Base-by-base conservation (phyloP, 2,113 vertebrate species). In the Donacobius atricapilla region DNA sequence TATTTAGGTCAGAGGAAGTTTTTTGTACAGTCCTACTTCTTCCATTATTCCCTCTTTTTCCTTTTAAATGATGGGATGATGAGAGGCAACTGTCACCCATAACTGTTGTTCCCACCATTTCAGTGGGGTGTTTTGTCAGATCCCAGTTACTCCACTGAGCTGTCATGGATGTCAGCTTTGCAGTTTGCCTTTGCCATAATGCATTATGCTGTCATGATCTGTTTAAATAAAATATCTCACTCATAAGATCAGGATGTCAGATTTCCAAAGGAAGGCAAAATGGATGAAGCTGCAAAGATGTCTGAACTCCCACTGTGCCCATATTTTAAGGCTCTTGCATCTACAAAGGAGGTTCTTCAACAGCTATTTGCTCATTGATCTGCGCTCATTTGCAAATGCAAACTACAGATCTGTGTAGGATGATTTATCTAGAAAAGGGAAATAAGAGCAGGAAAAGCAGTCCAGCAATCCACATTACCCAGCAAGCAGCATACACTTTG, bases 171-270 rank as follows among this genome's bases (percentile, higher is more conserved):
- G 72, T 83, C 88, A 93, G 45, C 35, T 87, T 73, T 92, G 72
- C 89, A 70, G 35, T 17, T 87, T 90, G 61, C 85, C 58, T 86
- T 61, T 84, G 42, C 83, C 24, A 4, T 47, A 48, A 72, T 51
- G 47, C 45, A 78, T 91, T 77, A 56, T 30, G 39, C 82, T 87
- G 82, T 93, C 90, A 51, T 37, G 47, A 70, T 69, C 68, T 90
- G 85, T 93, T 97, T 93, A 89, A 92, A 69, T 68, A 79, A 93
- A 96, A 90, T 82, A 91, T 35, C 79, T 94, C 79, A 61, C 66
- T 96, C 83, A 44, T 31, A 65, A 80, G 30, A 51, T 1, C 47
- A 69, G 93, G 76, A 68, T 0, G 10, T 45, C 65, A 60, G 37
- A 48, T 95, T 90, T 90, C 87, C 70, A 47, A 90, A 71, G 86